These are phyloP conservation scores for Horisme vitalbata DNA, from an alignment of 2,888 invertebrate genomes.

Conservation along the genomic window DNA sequence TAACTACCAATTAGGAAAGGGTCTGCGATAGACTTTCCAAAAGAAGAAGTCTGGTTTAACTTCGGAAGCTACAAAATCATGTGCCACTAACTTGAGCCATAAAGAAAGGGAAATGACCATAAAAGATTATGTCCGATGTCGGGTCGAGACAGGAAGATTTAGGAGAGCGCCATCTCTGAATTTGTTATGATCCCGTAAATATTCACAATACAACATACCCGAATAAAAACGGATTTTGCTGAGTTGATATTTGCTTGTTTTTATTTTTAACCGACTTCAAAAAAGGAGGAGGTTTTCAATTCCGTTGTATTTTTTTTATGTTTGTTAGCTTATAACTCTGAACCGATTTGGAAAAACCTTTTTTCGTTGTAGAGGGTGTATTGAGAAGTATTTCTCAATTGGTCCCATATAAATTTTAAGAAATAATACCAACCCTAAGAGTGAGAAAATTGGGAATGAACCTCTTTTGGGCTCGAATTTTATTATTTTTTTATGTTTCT, in stretches of 20 bases:
- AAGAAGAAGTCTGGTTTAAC: not conserved
- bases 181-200: constrained; percentile 31
- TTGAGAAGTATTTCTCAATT: too few relatives aligned
- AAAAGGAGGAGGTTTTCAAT: too few relatives aligned
- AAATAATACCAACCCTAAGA: too few relatives aligned
- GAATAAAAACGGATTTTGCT: not conserved
- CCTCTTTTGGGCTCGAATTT: too few relatives aligned
- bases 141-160: constrained; percentile 24
- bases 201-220: constrained; percentile 22
- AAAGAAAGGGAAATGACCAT: constrained; percentile 27
- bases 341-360: too few relatives aligned
- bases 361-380: too few relatives aligned
- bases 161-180: constrained; percentile 22
- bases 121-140: constrained; percentile 35
- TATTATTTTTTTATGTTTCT: too few relatives aligned
- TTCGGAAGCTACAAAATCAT: constrained; percentile 21
- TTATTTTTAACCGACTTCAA: not conserved
- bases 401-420: too few relatives aligned
- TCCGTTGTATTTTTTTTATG: too few relatives aligned
- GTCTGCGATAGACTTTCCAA: not conserved
- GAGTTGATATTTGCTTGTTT: not conserved
- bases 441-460: too few relatives aligned
- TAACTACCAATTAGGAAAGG: too few relatives aligned
- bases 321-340: too few relatives aligned
- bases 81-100: constrained; percentile 21